A percentile compares a stretch with the other conserved stretches of the same genome.
phyloP scores from a whole-genome alignment of 1,140 invertebrate species.

The Drosophila pachea region DNA sequence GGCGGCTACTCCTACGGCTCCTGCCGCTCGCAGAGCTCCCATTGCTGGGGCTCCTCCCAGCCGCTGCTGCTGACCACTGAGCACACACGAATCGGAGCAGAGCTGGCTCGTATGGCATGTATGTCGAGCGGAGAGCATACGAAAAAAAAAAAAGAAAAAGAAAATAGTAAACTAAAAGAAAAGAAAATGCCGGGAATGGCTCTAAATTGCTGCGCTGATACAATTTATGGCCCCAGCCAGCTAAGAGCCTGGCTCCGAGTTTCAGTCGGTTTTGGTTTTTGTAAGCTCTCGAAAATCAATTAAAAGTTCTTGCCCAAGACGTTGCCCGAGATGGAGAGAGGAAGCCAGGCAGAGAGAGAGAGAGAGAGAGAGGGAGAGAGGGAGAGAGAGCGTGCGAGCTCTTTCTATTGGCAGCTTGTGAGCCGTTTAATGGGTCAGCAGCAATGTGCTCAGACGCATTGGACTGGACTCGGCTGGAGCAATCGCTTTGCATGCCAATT shows the following conservation, averaged over 20 bases:
- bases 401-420: constrained; percentile 25
- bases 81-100: constrained; percentile 43
- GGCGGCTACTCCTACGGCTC: constrained; percentile 13
- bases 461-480: neutral
- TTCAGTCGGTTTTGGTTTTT: constrained; percentile 24
- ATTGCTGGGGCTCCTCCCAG: neutral
- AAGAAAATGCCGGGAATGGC: constrained; percentile 42
- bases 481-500: constrained; percentile 49
- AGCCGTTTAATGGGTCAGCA: constrained; percentile 31
- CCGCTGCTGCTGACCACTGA: constrained; percentile 53
- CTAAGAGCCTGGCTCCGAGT: constrained; percentile 55
- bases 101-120: constrained; percentile 14
- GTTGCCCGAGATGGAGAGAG: constrained; percentile 25
- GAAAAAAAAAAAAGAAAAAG: constrained; percentile 51
- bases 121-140: constrained; percentile 54
- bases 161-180: constrained; percentile 57
- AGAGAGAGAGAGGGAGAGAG: too few relatives aligned
- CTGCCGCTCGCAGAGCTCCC: constrained; percentile 42
- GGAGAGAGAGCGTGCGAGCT: constrained; percentile 15
- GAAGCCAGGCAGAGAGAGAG: too few relatives aligned
- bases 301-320: constrained; percentile 73
- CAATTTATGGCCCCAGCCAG: constrained; percentile 70
- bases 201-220: constrained; percentile 71
- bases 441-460: neutral
- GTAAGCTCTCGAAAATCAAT: constrained; percentile 67